Percentiles rank a stretch among this genome's conserved stretches.
Conservation (phyloP, 2,888 invertebrate genomes). For the Scelioninae gen. 2 region DNA sequence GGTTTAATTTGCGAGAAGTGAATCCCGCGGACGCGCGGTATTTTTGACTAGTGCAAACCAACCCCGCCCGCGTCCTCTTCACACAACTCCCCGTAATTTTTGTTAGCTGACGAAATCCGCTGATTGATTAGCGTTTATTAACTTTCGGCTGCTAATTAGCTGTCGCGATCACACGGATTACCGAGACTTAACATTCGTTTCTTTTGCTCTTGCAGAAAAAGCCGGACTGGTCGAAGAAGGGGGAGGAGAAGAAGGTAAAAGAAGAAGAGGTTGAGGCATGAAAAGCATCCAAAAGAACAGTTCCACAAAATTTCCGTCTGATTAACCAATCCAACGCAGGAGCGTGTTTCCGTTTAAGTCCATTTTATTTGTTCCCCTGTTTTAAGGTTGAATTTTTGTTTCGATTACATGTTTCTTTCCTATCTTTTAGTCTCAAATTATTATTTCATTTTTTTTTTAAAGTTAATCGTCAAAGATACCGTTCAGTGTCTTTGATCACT, state of each 20-base stretch:
- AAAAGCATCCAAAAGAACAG: slow-evolving; percentile 68
- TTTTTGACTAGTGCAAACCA: slow-evolving; percentile 27
- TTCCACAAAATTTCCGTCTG: slow-evolving; percentile 58
- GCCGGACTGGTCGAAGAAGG: slow-evolving; percentile 96
- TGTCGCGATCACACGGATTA: not conserved
- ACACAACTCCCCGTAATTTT: slow-evolving; percentile 18
- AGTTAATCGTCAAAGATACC: slow-evolving; percentile 28
- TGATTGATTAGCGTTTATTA: slow-evolving; percentile 38
- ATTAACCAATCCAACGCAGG: slow-evolving; percentile 56
- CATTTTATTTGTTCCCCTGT: slow-evolving; percentile 43
- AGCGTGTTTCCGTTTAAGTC: slow-evolving; percentile 58
- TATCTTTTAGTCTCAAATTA: not conserved
- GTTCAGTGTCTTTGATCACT: slow-evolving; percentile 28
- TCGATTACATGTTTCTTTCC: not conserved
- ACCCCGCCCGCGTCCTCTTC: not conserved
- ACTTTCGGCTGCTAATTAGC: slow-evolving; percentile 32
- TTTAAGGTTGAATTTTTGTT: slow-evolving; percentile 22
- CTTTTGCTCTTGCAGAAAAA: slow-evolving; percentile 85
- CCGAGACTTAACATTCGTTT: slow-evolving; percentile 28
- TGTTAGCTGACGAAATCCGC: slow-evolving; percentile 27
- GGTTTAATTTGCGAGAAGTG: slow-evolving; percentile 11
- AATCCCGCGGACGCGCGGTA: not conserved
- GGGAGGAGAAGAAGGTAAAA: slow-evolving; percentile 90
- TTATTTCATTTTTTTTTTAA: slow-evolving; percentile 6
- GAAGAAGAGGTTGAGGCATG: slow-evolving; percentile 92